These are phyloP conservation scores for Apomyelois bistriatella DNA, from an alignment of 2,888 invertebrate species.

Conservation along the genomic window DNA sequence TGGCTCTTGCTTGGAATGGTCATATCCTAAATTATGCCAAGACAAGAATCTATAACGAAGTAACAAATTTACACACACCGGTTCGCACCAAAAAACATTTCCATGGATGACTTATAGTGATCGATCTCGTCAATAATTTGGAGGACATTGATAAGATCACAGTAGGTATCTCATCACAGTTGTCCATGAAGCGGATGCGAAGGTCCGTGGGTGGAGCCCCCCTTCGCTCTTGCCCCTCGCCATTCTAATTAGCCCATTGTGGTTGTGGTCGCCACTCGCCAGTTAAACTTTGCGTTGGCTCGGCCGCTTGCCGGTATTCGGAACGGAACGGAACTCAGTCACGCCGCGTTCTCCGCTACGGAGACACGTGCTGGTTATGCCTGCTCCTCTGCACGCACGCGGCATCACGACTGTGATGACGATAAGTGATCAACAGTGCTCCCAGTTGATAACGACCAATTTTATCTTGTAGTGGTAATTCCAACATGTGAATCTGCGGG, in stretches of 20 bases:
- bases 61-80: not conserved
- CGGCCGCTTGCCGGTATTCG: constrained; percentile 32
- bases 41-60: not conserved
- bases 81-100: constrained; percentile 8
- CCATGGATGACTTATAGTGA: constrained; percentile 24
- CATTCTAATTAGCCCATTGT: constrained; percentile 79
- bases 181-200: constrained; percentile 71
- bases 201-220: constrained; percentile 72
- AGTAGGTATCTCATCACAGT: constrained; percentile 55
- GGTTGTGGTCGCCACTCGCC: constrained; percentile 39
- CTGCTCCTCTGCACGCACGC: constrained; percentile 40
- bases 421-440: constrained; percentile 69
- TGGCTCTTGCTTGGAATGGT: too few species aligned
- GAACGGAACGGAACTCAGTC: constrained; percentile 33
- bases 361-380: constrained; percentile 45
- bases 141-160: constrained; percentile 47
- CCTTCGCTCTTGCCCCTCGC: constrained; percentile 60
- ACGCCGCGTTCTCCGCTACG: constrained; percentile 55
- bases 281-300: constrained; percentile 67
- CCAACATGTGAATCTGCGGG: constrained; percentile 51
- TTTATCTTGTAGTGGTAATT: constrained; percentile 40
- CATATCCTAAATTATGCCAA: not conserved
- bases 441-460: constrained; percentile 53
- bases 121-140: constrained; percentile 17
- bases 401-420: constrained; percentile 56